These are phyloP conservation scores for Micropoecilia bifurca DNA, from an alignment of 2,797 vertebrate species.

Conservation along the genomic window DNA sequence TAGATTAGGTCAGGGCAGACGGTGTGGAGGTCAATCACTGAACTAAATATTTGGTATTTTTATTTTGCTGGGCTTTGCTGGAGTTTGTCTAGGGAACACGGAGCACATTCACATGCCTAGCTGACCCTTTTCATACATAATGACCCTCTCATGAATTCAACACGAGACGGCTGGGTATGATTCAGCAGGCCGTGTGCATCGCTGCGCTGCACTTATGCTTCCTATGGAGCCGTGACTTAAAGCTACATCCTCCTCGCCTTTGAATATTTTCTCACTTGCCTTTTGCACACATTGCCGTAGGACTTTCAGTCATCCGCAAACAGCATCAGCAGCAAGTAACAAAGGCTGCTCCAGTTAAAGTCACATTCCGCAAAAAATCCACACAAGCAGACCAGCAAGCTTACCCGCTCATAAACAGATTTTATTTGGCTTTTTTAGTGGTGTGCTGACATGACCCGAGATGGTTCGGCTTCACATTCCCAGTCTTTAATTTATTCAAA, in stretches of 20 bases:
- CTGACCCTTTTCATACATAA: slow-evolving; percentile 69
- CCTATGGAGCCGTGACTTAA: slow-evolving; percentile 35
- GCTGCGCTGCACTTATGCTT: slow-evolving; percentile 47
- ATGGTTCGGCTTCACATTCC: slow-evolving; percentile 11
- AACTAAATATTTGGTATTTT: slow-evolving; percentile 12
- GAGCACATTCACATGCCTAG: slow-evolving; percentile 54
- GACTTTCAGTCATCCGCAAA: slow-evolving; percentile 39
- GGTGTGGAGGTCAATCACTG: slow-evolving; percentile 23
- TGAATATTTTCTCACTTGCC: slow-evolving; percentile 26
- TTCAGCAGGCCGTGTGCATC: slow-evolving; percentile 50
- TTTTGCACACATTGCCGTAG: slow-evolving; percentile 14
- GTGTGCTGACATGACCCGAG: background rate
- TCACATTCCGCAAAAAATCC: background rate
- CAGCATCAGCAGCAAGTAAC: slow-evolving; percentile 13
- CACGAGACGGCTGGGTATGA: slow-evolving; percentile 61
- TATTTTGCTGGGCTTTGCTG: slow-evolving; percentile 18
- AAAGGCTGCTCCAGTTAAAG: background rate
- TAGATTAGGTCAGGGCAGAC: slow-evolving; percentile 10
- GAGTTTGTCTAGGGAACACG: slow-evolving; percentile 43
- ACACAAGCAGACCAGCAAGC: background rate
- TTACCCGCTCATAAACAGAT: background rate
- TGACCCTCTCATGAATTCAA: slow-evolving; percentile 71
- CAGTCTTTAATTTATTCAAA: slow-evolving; percentile 9
- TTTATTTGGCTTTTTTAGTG: background rate
- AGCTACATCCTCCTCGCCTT: slow-evolving; percentile 22